A percentile compares a stretch with the other conserved stretches of the same genome.
These are phyloP conservation scores for Fratercula arctica DNA, from an alignment of 2,797 vertebrate species.

Conservation along the genomic window DNA sequence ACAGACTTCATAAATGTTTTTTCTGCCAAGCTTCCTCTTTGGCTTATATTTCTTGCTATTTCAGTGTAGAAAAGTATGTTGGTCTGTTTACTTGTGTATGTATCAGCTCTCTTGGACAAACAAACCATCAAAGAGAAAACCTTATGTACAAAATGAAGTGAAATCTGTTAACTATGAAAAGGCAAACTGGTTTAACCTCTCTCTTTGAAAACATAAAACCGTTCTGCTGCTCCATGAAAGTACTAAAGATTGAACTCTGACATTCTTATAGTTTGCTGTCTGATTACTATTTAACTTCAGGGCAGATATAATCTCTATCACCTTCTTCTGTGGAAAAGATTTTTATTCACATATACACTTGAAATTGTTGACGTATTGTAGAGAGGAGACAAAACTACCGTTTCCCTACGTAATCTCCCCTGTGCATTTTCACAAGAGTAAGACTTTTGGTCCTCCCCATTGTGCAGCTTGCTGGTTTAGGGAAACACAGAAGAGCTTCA, in stretches of 20 bases:
- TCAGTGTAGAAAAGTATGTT: neutral
- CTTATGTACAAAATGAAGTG: neutral
- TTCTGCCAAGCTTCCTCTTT: neutral
- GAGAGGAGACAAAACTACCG: neutral
- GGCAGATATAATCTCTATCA: neutral
- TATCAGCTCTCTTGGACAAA: neutral
- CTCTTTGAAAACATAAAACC: neutral
- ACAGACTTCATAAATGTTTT: neutral
- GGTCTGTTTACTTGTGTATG: neutral
- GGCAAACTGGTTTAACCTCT: neutral
- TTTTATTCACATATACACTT: neutral
- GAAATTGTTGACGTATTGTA: neutral
- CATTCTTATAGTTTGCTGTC: neutral
- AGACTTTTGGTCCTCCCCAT: neutral
- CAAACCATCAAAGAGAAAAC: neutral
- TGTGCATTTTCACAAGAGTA: neutral
- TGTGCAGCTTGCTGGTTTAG: neutral
- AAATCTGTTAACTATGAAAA: neutral
- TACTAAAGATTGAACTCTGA: neutral
- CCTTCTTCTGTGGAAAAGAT: neutral
- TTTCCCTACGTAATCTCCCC: fast-evolving
- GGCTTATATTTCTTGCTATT: neutral
- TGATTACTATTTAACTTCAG: neutral
- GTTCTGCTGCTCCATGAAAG: neutral
- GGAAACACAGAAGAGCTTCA: neutral